Evolutionary conservation across 2,888 invertebrate genomes (phyloP), one percentile per base, ranked within the genome.

Genomic region (Xestobium rufovillosum): DNA sequence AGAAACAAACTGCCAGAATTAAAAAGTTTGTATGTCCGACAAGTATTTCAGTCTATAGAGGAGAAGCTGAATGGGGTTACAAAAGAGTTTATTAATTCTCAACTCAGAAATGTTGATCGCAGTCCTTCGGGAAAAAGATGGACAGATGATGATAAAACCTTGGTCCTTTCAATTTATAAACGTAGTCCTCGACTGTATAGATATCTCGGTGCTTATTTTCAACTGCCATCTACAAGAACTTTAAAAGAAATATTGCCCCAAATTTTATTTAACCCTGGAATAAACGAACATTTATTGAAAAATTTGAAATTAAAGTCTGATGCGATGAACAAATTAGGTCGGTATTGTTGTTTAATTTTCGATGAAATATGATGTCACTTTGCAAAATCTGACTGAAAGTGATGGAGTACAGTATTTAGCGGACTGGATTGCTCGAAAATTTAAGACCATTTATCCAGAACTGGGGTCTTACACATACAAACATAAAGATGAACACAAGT

Each of bases 111-210:
- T 36, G 25, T 15, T 14, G 35, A 39, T 30, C 28, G 31, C 19
- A 13, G 25, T 13, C 41, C 39, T 12, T 14, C n/a, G 12, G 41
- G 42, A 8, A 30, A 39, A 28, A 42, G 41, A 19, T 47, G 43
- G 43, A 40, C 45, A 3, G 13, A 32, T 9, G 4, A 47, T 19
- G 47, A 50, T 10, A 49, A 48, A 41, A 30, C 38, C 23, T 45
- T 47, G 27, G 48, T 47, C 14, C 36, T 49, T 4, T 46, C 52
- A 3, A 30, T 51, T 2, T 49, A 42, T 25, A 50, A 52, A 34
- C 15, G 44, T 32, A 48, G 47, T 16, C 49, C 49, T 12, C 41
- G 42, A 13, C 31, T 48, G 2, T 50, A 52, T 27, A 34, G 34
- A 29, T 50, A 44, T 28, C 27, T 50, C 4, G 31, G 31, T 14